Conservation (phyloP, 2,113 vertebrate genomes). For the Azemiops feae region DNA sequence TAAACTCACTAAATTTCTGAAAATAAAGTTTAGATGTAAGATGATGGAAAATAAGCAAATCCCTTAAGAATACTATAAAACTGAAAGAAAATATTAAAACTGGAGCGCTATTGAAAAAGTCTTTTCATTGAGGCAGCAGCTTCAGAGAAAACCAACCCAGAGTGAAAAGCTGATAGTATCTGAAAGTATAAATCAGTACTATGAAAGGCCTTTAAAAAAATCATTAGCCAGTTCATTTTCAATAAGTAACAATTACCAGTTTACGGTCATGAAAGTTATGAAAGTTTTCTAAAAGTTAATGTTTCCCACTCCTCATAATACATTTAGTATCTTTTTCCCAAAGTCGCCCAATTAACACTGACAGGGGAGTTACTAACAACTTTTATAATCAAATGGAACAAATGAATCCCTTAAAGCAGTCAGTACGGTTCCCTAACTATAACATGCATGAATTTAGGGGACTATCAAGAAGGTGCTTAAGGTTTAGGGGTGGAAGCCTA, state of each 20-base stretch:
- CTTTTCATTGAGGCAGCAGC: background rate
- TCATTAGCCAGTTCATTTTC: background rate
- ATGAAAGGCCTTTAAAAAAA: background rate
- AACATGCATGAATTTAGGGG: background rate
- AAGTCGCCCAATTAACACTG: background rate
- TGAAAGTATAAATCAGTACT: background rate
- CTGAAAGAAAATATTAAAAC: background rate
- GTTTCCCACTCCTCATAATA: background rate
- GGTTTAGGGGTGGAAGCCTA: background rate
- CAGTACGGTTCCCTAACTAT: background rate
- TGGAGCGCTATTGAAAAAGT: background rate
- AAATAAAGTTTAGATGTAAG: background rate
- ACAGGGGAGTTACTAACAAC: background rate
- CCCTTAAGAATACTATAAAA: background rate
- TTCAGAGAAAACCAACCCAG: background rate
- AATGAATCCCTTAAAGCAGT: background rate
- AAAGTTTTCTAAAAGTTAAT: background rate
- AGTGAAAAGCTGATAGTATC: background rate
- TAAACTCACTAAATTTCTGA: background rate
- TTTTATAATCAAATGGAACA: background rate
- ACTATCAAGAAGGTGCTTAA: background rate
- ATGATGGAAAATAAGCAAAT: background rate
- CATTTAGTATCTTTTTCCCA: background rate
- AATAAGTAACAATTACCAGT: background rate
- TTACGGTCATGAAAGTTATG: background rate